Conservation (phyloP, 2,888 invertebrate species). For the Acleris laterana region DNA sequence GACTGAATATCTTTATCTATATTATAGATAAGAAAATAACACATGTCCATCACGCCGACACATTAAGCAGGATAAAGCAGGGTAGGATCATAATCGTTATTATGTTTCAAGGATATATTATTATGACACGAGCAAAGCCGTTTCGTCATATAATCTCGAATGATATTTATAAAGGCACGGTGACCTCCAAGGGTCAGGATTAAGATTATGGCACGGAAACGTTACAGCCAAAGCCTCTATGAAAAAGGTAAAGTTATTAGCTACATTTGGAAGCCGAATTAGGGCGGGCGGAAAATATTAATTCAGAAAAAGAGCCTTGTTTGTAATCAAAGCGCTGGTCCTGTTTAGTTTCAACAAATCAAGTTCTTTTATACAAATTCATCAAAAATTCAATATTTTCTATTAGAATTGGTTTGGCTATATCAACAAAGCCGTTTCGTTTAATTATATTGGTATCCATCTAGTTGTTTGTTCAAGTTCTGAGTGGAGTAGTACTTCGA, state of each 20-base stretch:
- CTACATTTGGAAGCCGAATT: constrained; percentile 64
- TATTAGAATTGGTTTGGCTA: constrained; percentile 43
- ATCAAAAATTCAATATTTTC: constrained; percentile 53
- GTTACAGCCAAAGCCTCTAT: constrained; percentile 63
- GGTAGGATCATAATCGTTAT: constrained; percentile 7
- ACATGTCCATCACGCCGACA: neutral
- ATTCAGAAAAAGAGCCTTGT: constrained; percentile 13
- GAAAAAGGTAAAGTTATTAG: constrained; percentile 73
- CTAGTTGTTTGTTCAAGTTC: constrained; percentile 19
- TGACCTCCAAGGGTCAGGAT: constrained; percentile 53
- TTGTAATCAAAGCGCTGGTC: constrained; percentile 16
- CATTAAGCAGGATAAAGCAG: neutral
- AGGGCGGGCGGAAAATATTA: constrained; percentile 39
- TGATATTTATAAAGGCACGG: constrained; percentile 52
- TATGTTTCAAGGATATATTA: constrained; percentile 5
- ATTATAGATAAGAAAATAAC: neutral
- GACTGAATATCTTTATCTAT: too few species aligned
- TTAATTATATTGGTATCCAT: constrained; percentile 8
- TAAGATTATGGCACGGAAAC: constrained; percentile 62
- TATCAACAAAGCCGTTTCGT: constrained; percentile 25
- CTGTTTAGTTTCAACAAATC: constrained; percentile 20
- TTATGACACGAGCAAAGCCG: constrained; percentile 12
- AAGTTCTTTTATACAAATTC: constrained; percentile 34
- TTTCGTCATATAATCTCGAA: constrained; percentile 30
- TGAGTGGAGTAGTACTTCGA: constrained; percentile 21